These are phyloP conservation scores for Strigamia crassipes DNA, from an alignment of 2,888 invertebrate species.

Conservation along the genomic window DNA sequence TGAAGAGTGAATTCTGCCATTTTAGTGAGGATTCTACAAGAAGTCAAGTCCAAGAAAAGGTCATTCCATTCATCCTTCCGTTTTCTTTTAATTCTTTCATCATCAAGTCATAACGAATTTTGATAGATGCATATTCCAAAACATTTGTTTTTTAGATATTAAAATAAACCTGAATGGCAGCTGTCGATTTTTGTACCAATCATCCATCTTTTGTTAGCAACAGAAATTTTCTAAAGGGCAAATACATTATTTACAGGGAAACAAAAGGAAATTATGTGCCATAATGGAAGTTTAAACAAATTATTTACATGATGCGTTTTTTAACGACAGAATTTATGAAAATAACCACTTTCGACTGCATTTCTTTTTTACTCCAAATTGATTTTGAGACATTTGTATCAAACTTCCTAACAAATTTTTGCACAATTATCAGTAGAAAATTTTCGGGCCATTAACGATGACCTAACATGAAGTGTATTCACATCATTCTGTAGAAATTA, in stretches of 20 bases:
- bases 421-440: conserved; percentile 30
- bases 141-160: background rate
- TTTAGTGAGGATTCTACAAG: conserved; percentile 3
- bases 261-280: background rate
- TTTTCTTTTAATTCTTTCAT: conserved; percentile 17
- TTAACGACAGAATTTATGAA: background rate
- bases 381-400: background rate
- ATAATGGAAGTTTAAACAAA: background rate
- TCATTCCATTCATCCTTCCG: conserved; percentile 39
- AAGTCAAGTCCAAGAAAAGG: conserved; percentile 19
- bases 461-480: conserved; percentile 24
- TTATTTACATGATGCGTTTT: background rate
- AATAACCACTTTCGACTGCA: background rate
- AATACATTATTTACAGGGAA: background rate
- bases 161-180: conserved; percentile 25
- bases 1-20: conserved; percentile 49
- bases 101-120: conserved; percentile 22
- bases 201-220: conserved; percentile 8
- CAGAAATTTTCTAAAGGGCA: conserved; percentile 29
- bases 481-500: conserved; percentile 20
- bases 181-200: conserved; percentile 20
- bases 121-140: conserved; percentile 21
- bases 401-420: background rate
- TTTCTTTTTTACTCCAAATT: conserved; percentile 23
- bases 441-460: conserved; percentile 38